These are phyloP conservation scores for Poliocrania exsul DNA, from an alignment of 2,797 vertebrate genomes.

Conservation along the genomic window DNA sequence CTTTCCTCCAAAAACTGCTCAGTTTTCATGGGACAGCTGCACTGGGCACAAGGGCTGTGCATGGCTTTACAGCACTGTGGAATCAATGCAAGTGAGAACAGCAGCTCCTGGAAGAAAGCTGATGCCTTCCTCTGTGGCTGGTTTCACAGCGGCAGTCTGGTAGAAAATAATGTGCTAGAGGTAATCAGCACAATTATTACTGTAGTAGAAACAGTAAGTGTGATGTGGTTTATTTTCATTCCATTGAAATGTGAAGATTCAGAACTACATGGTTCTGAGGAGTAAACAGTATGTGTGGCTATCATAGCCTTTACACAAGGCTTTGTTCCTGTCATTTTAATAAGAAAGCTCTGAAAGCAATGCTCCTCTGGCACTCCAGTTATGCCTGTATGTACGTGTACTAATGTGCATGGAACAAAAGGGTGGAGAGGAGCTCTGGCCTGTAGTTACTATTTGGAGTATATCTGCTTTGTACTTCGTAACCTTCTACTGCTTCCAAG, in stretches of 20 bases:
- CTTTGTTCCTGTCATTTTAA: background rate
- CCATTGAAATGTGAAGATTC: background rate
- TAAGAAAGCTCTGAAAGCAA: background rate
- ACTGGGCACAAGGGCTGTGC: background rate
- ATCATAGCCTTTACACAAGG: background rate
- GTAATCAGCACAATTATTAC: background rate
- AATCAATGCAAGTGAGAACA: background rate
- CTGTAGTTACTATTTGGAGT: constrained; percentile 11
- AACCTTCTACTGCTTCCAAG: constrained; percentile 18
- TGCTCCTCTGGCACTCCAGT: background rate
- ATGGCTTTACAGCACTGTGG: background rate
- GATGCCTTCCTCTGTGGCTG: background rate
- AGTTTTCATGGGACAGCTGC: background rate
- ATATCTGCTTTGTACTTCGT: background rate
- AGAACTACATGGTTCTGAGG: background rate
- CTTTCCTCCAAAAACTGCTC: background rate
- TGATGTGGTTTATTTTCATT: background rate
- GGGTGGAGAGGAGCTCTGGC: background rate
- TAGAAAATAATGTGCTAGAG: background rate
- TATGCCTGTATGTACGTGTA: background rate
- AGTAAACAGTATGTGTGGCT: background rate
- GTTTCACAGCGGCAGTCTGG: background rate
- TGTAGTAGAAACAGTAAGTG: background rate
- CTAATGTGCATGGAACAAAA: background rate
- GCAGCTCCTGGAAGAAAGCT: background rate